A percentile compares a stretch with the other conserved stretches of the same genome.
These are phyloP conservation scores for Macroramphosus scolopax DNA, from an alignment of 2,797 vertebrate genomes.

Conservation along the genomic window DNA sequence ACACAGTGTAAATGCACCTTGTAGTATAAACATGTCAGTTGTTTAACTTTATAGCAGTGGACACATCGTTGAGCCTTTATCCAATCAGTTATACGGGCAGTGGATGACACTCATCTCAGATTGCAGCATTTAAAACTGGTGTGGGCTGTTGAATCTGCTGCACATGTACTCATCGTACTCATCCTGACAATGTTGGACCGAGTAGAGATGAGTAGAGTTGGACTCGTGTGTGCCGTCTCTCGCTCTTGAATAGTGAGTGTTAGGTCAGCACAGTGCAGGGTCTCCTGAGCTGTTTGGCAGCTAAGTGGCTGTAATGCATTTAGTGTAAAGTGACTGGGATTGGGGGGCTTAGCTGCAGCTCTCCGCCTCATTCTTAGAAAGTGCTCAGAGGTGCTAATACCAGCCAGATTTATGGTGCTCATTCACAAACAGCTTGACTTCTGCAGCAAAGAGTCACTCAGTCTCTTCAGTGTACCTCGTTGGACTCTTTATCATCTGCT, in stretches of 20 bases:
- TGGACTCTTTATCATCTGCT: neutral
- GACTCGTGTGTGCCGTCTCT: conserved; percentile 33
- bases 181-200: conserved; percentile 21
- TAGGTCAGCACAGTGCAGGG: conserved; percentile 46
- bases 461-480: neutral
- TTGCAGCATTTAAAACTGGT: conserved; percentile 30
- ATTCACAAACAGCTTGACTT: conserved; percentile 54
- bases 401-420: conserved; percentile 47
- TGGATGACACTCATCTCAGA: conserved; percentile 7
- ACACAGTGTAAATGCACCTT: no score
- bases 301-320: conserved; percentile 64
- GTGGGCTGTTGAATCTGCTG: conserved; percentile 33
- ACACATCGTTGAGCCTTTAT: no score
- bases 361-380: conserved; percentile 60
- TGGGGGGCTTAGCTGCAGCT: conserved; percentile 49
- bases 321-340: conserved; percentile 65
- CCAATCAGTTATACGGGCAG: neutral
- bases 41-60: no score
- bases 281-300: conserved; percentile 57
- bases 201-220: conserved; percentile 27
- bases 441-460: conserved; percentile 16
- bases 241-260: conserved; percentile 41
- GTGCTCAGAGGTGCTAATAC: conserved; percentile 60
- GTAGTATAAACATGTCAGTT: no score
- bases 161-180: conserved; percentile 34